phyloP scores from a whole-genome alignment of 2,113 vertebrate genomes.

The Pholis gunnellus region DNA sequence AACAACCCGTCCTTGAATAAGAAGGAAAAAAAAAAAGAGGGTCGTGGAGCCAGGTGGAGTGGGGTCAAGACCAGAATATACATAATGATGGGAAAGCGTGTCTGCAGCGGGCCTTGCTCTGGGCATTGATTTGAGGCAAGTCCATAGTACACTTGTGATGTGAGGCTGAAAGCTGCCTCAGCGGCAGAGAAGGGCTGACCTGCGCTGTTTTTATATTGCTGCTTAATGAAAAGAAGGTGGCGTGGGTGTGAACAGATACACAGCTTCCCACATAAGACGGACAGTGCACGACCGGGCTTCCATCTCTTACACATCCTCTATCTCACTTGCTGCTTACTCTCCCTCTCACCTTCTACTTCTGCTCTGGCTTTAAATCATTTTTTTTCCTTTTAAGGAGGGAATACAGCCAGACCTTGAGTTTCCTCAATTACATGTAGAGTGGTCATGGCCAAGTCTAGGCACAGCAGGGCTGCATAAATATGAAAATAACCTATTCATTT shows the following conservation, averaged over 20 bases:
- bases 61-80: slow-evolving; percentile 75
- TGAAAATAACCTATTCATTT: slow-evolving; percentile 55
- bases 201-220: slow-evolving; percentile 85
- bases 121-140: slow-evolving; percentile 57
- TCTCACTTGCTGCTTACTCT: neutral
- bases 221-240: slow-evolving; percentile 78
- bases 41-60: slow-evolving; percentile 49
- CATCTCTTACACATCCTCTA: slow-evolving; percentile 35
- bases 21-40: slow-evolving; percentile 18
- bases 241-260: slow-evolving; percentile 56
- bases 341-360: slow-evolving; percentile 31
- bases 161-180: slow-evolving; percentile 69
- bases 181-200: slow-evolving; percentile 76
- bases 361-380: slow-evolving; percentile 53
- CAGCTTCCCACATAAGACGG: slow-evolving; percentile 50
- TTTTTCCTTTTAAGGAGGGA: slow-evolving; percentile 56
- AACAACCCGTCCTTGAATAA: slow-evolving; percentile 46
- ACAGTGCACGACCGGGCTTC: slow-evolving; percentile 26
- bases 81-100: slow-evolving; percentile 77
- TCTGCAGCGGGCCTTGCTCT: slow-evolving; percentile 51
- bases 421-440: slow-evolving; percentile 67
- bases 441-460: slow-evolving; percentile 10
- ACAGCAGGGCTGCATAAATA: slow-evolving; percentile 51
- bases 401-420: slow-evolving; percentile 52
- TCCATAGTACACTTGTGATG: slow-evolving; percentile 56